A percentile compares a stretch with the other conserved stretches of the same genome.
These are phyloP conservation scores for Asobara japonica DNA, from an alignment of 1,140 invertebrate species.

Conservation along the genomic window DNA sequence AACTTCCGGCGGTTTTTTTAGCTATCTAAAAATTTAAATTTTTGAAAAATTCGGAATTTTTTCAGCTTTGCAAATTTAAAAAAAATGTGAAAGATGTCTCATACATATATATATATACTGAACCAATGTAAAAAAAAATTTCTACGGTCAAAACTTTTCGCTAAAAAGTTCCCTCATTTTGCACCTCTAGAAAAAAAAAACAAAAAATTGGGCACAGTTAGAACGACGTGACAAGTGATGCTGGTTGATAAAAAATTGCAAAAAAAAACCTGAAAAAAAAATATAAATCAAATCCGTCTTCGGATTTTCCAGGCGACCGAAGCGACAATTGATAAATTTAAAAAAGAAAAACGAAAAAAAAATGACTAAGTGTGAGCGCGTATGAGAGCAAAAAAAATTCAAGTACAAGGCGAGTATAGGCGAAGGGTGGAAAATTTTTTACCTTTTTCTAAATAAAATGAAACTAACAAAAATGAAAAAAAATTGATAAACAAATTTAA, in stretches of 20 bases:
- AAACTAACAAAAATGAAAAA: constrained; percentile 27
- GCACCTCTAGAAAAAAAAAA: neutral
- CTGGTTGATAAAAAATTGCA: neutral
- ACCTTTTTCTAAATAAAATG: constrained; percentile 39
- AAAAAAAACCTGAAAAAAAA: neutral
- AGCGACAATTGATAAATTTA: neutral
- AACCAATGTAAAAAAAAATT: too few relatives aligned
- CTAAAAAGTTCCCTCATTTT: too few relatives aligned
- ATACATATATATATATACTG: too few relatives aligned
- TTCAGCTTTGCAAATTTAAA: too few relatives aligned
- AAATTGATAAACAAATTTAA: constrained; percentile 37
- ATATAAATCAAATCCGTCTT: neutral
- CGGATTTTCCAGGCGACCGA: neutral
- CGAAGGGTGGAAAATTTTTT: constrained; percentile 38
- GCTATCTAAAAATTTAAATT: too few relatives aligned
- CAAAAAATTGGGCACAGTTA: neutral
- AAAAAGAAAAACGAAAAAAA: too few relatives aligned
- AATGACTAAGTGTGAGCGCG: neutral
- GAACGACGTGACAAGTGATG: neutral
- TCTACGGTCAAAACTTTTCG: too few relatives aligned
- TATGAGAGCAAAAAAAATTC: constrained; percentile 31
- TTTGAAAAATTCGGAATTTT: too few relatives aligned
- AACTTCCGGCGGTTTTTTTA: too few relatives aligned
- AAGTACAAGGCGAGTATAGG: constrained; percentile 33
- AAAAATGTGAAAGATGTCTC: too few relatives aligned